Conservation (phyloP, 2,113 vertebrate genomes). For the Phainopepla nitens region DNA sequence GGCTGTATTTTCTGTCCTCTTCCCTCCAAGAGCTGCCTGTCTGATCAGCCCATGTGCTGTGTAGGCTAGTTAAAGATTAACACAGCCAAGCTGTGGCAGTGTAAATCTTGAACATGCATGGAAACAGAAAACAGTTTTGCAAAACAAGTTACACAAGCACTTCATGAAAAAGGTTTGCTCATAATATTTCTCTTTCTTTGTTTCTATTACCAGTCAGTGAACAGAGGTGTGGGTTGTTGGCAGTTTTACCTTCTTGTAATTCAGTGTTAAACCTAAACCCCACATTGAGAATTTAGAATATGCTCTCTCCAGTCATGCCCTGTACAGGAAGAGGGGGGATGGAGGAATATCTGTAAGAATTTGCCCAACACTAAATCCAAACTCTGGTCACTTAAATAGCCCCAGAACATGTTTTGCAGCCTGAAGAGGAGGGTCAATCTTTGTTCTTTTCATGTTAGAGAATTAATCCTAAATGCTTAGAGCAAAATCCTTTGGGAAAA, state of each 20-base stretch:
- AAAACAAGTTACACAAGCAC: neutral
- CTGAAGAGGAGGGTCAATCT: neutral
- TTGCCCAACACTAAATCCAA: neutral
- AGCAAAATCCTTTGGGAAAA: neutral
- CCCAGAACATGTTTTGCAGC: neutral
- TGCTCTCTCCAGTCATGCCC: neutral
- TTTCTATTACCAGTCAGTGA: neutral
- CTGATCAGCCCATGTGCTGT: constrained; percentile 26
- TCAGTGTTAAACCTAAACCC: neutral
- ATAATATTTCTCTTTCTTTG: neutral
- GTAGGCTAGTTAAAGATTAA: constrained; percentile 41
- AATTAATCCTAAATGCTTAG: neutral
- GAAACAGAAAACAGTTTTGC: neutral
- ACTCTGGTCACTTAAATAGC: neutral
- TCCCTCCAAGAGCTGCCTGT: neutral
- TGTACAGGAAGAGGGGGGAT: neutral
- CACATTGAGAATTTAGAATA: neutral
- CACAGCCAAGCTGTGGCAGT: neutral
- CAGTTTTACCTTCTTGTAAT: neutral
- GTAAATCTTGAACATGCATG: neutral
- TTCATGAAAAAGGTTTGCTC: neutral
- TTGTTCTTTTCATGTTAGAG: neutral
- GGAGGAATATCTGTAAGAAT: neutral
- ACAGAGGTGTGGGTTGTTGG: neutral
- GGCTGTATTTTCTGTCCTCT: constrained; percentile 31